phyloP scores from a whole-genome alignment of 2,888 invertebrate species.

The Drosophila falleni region DNA sequence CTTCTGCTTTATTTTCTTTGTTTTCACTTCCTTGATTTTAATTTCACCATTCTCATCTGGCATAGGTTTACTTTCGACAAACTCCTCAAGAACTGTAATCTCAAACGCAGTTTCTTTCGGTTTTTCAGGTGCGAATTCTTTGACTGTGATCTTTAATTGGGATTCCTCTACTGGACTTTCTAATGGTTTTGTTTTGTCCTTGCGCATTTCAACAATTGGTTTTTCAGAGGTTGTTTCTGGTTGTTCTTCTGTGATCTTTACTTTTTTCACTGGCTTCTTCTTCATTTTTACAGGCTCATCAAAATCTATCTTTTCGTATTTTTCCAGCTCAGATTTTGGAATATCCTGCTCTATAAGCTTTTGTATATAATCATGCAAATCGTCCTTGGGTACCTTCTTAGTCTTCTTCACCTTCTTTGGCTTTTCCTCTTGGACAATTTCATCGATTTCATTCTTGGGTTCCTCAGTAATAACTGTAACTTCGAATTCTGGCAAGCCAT shows the following conservation, averaged over 20 bases:
- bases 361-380: constrained; percentile 83
- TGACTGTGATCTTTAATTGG: constrained; percentile 43
- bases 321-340: constrained; percentile 85
- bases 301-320: constrained; percentile 85
- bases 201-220: constrained; percentile 30
- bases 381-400: constrained; percentile 84
- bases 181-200: constrained; percentile 2
- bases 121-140: constrained; percentile 61
- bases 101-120: constrained; percentile 56
- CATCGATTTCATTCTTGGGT: constrained; percentile 36
- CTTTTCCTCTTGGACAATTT: constrained; percentile 61
- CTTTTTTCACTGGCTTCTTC: constrained; percentile 55
- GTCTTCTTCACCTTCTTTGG: constrained; percentile 80
- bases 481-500: constrained; percentile 85
- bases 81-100: constrained; percentile 76
- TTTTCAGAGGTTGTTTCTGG: constrained; percentile 60
- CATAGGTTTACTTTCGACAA: constrained; percentile 75
- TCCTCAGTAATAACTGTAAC: constrained; percentile 83
- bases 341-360: constrained; percentile 85
- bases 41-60: constrained; percentile 79
- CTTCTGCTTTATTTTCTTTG: constrained; percentile 81
- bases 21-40: constrained; percentile 83
- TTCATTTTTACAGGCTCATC: constrained; percentile 84
- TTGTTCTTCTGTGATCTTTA: constrained; percentile 54
- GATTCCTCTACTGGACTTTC: constrained; percentile 47